Evolutionary conservation across 1,140 invertebrate species (phyloP).

Genomic region (Gonatopus flavifemur): DNA sequence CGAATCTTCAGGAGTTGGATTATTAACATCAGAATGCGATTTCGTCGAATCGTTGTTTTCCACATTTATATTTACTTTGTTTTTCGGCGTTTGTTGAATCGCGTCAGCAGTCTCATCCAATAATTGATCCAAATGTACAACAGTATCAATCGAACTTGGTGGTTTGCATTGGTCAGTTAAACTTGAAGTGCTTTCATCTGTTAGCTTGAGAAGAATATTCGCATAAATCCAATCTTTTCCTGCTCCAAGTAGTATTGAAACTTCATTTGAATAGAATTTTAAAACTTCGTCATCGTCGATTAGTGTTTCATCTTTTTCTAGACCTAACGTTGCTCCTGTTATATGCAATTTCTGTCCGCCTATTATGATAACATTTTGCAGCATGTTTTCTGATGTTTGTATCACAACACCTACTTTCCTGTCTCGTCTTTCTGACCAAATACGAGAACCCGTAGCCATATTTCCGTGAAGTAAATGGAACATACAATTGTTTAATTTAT

Average conservation of each 20-base stretch:
- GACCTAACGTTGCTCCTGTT: neutral
- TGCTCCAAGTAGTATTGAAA: neutral
- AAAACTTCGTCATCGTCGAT: slow-evolving; percentile 2
- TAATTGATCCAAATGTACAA: neutral
- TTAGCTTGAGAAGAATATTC: too few species aligned
- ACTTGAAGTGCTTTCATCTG: too few species aligned
- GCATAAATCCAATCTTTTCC: slow-evolving; percentile 7
- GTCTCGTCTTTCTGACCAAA: neutral
- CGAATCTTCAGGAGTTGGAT: too few species aligned
- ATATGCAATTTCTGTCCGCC: slow-evolving; percentile 1
- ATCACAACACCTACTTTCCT: neutral
- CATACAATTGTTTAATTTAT: neutral
- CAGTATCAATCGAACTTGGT: neutral
- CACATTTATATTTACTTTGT: too few species aligned
- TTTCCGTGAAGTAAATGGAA: neutral
- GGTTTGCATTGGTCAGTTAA: neutral
- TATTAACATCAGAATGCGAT: too few species aligned
- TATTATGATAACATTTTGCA: neutral
- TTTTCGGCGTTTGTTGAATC: too few species aligned
- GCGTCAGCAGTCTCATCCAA: neutral
- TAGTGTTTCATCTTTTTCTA: slow-evolving; percentile 9
- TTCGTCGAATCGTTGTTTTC: too few species aligned
- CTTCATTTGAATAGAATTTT: neutral
- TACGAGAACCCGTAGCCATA: neutral
- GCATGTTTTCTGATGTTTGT: neutral